phyloP scores from a whole-genome alignment of 2,113 vertebrate genomes.

The Microtus pennsylvanicus region DNA sequence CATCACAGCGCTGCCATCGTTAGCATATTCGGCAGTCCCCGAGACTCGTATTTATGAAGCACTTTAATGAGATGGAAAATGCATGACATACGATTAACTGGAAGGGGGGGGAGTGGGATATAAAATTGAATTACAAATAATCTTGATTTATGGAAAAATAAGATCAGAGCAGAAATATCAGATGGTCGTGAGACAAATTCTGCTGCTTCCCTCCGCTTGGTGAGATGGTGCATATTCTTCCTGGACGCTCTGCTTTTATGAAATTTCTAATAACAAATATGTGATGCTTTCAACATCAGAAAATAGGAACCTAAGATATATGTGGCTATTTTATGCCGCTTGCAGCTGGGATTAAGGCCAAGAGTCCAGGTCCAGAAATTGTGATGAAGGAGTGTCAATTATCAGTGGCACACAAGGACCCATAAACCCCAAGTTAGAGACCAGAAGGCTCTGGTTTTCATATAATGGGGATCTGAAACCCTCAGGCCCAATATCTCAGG shows the following conservation, averaged over 20 bases:
- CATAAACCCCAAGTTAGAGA: conserved; percentile 21
- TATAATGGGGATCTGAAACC: conserved; percentile 44
- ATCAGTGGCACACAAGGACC: neutral
- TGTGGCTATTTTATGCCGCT: neutral
- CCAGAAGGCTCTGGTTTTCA: conserved; percentile 25
- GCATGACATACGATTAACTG: conserved; percentile 31
- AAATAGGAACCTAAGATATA: neutral
- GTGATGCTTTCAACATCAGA: conserved; percentile 45
- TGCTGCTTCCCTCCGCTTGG: neutral
- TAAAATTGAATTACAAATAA: conserved; percentile 63
- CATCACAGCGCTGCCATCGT: neutral
- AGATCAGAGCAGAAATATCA: conserved; percentile 52
- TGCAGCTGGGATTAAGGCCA: neutral
- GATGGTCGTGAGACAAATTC: conserved; percentile 7
- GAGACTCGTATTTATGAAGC: conserved; percentile 47
- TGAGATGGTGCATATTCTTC: neutral
- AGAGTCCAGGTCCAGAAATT: neutral
- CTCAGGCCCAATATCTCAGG: neutral
- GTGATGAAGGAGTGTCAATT: neutral
- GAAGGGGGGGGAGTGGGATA: neutral
- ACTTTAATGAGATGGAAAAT: conserved; percentile 42
- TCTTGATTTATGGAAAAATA: conserved; percentile 61
- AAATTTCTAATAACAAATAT: conserved; percentile 39
- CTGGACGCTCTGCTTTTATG: conserved; percentile 26
- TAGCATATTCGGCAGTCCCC: neutral